These are phyloP conservation scores for Chrysogorgia sp. DNA, from an alignment of 92 coral and sea anemone genomes.

Conservation along the genomic window DNA sequence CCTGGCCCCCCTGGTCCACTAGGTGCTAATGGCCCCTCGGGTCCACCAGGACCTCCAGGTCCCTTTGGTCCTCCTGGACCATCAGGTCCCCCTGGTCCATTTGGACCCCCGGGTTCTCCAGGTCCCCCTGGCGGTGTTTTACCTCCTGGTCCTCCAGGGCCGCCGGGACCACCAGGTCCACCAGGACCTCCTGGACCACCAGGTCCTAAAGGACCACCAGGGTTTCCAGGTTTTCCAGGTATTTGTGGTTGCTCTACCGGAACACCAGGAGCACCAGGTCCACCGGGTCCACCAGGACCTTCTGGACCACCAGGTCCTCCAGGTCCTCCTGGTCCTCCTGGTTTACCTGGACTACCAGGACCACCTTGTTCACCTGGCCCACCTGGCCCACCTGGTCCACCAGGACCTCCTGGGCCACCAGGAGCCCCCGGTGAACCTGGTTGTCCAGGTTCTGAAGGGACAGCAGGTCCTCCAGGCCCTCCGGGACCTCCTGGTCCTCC, in stretches of 20 bases:
- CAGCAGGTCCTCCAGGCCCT: constrained; percentile 63
- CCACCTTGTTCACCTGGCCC: constrained; percentile 80
- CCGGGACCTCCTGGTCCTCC: constrained; percentile 69
- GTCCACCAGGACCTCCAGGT: constrained; percentile 64
- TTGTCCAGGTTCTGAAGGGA: constrained; percentile 57
- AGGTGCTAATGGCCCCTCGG: constrained; percentile 2
- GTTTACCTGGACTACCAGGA: too few relatives aligned
- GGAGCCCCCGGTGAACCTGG: constrained; percentile 52
- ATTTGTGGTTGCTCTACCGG: constrained; percentile 59
- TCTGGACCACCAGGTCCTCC: constrained; percentile 42
- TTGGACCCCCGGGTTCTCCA: too few relatives aligned
- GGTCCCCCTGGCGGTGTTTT: too few relatives aligned
- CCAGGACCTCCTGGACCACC: constrained; percentile 50
- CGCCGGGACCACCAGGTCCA: constrained; percentile 65
- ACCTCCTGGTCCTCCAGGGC: too few relatives aligned
- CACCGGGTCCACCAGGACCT: constrained; percentile 58
- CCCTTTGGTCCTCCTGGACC: constrained; percentile 81
- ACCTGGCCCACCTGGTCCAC: constrained; percentile 73
- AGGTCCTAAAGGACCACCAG: constrained; percentile 57
- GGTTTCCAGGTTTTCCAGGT: constrained; percentile 62
- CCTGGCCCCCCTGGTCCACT: constrained; percentile 56
- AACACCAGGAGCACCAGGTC: constrained; percentile 50
- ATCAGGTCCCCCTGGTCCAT: constrained; percentile 79
- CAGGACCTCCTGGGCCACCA: constrained; percentile 67
- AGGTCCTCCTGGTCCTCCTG: constrained; percentile 69